These are phyloP conservation scores for Acromyrmex echinatior DNA, from an alignment of 1,140 invertebrate species.

Conservation along the genomic window DNA sequence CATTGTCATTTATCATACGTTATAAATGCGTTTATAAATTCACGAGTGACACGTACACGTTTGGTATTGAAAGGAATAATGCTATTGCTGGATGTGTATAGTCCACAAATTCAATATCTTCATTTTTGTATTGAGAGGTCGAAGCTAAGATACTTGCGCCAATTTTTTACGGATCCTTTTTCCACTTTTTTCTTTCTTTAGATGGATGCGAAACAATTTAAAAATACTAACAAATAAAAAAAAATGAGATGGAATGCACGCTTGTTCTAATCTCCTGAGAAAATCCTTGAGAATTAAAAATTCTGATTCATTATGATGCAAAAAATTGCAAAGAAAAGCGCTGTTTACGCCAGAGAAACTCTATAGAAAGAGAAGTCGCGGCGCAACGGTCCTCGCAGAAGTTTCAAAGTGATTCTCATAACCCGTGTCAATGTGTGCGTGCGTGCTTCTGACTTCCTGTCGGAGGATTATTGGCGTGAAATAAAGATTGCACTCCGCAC, in stretches of 20 bases:
- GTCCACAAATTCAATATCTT: background rate
- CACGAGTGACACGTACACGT: background rate
- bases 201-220: background rate
- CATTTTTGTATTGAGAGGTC: background rate
- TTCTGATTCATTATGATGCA: constrained; percentile 28
- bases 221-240: background rate
- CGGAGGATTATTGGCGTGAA: constrained; percentile 61
- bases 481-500: constrained; percentile 60
- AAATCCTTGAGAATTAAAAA: constrained; percentile 41
- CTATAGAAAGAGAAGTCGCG: constrained; percentile 51
- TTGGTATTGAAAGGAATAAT: constrained; percentile 1
- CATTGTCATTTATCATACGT: constrained; percentile 15
- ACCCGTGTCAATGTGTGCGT: constrained; percentile 41
- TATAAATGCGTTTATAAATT: constrained; percentile 21
- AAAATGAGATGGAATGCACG: background rate
- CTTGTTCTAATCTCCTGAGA: constrained; percentile 40
- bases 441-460: constrained; percentile 47
- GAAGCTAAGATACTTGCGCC: background rate
- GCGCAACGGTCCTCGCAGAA: constrained; percentile 30
- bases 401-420: constrained; percentile 53
- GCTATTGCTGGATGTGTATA: background rate
- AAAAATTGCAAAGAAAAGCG: constrained; percentile 37
- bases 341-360: constrained; percentile 25
- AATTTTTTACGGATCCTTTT: background rate
- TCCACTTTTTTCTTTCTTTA: background rate